Conservation (phyloP, 2,888 invertebrate genomes). For the Drosophila mimetica region DNA sequence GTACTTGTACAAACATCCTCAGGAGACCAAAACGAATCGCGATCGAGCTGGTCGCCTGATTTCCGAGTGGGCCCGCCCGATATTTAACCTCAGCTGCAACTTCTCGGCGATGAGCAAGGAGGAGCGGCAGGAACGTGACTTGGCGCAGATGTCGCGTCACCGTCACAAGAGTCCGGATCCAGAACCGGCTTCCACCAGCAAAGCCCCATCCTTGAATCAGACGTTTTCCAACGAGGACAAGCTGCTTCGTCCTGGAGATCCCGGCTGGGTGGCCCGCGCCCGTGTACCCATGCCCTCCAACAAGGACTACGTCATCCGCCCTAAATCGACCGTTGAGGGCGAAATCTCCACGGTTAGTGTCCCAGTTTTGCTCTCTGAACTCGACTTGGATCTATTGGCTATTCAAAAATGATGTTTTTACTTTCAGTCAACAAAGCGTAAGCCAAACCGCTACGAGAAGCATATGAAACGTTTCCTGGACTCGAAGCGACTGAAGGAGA, state of each 20-base stretch:
- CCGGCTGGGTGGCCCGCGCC: conserved; percentile 97
- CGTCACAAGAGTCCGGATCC: conserved; percentile 84
- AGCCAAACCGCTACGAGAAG: conserved; percentile 95
- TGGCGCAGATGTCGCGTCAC: conserved; percentile 90
- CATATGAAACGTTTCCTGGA: conserved; percentile 96
- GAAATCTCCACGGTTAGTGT: conserved; percentile 90
- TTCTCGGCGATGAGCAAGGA: conserved; percentile 96
- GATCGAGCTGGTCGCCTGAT: conserved; percentile 96
- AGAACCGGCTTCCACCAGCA: conserved; percentile 83
- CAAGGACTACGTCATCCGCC: conserved; percentile 98
- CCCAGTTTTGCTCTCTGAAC: too few relatives aligned
- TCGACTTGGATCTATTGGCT: not conserved
- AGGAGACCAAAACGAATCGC: conserved; percentile 96
- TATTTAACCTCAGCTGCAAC: conserved; percentile 97
- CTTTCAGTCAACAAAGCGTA: conserved; percentile 90
- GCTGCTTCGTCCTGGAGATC: conserved; percentile 94
- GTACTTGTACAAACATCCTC: conserved; percentile 99
- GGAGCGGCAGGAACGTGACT: conserved; percentile 96
- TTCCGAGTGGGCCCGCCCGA: conserved; percentile 98
- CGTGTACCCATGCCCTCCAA: conserved; percentile 97
- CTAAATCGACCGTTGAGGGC: conserved; percentile 94
- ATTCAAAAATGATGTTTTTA: not conserved
- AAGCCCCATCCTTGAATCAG: conserved; percentile 87
- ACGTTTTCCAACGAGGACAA: conserved; percentile 87
- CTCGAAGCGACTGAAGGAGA: conserved; percentile 91